phyloP scores from a whole-genome alignment of 2,113 vertebrate genomes.

The Rhabdornis inornatus region DNA sequence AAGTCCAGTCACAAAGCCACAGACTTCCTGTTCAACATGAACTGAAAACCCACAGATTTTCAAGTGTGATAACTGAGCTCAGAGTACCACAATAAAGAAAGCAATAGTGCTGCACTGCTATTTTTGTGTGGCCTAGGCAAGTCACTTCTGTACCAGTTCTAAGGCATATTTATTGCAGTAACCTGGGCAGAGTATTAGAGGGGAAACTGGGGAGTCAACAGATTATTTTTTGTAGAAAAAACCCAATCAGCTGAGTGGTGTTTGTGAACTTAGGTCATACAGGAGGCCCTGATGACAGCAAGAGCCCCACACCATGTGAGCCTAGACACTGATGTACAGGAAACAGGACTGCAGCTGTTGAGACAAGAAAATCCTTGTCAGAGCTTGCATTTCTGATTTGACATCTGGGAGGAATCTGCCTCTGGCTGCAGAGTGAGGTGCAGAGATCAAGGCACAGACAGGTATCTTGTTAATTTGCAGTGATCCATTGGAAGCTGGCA shows the following conservation, averaged over 20 bases:
- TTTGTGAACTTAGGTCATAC: neutral
- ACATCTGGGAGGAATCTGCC: neutral
- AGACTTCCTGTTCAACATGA: neutral
- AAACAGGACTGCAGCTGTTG: neutral
- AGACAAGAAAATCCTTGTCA: neutral
- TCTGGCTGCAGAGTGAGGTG: neutral
- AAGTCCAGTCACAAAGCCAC: neutral
- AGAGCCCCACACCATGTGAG: neutral
- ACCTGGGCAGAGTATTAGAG: neutral
- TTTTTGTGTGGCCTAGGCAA: neutral
- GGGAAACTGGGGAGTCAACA: neutral
- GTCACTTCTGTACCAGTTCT: neutral
- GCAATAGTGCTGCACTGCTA: neutral
- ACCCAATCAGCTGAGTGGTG: neutral
- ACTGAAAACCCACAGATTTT: neutral
- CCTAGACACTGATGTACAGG: neutral
- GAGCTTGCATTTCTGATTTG: neutral
- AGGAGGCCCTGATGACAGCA: neutral
- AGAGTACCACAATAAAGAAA: neutral
- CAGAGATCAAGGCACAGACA: neutral
- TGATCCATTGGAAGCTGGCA: neutral
- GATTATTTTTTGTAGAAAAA: neutral
- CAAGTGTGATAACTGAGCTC: neutral
- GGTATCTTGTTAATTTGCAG: neutral
- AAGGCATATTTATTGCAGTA: neutral